phyloP scores from a whole-genome alignment of 2,888 invertebrate species.

The Oscheius sp. region DNA sequence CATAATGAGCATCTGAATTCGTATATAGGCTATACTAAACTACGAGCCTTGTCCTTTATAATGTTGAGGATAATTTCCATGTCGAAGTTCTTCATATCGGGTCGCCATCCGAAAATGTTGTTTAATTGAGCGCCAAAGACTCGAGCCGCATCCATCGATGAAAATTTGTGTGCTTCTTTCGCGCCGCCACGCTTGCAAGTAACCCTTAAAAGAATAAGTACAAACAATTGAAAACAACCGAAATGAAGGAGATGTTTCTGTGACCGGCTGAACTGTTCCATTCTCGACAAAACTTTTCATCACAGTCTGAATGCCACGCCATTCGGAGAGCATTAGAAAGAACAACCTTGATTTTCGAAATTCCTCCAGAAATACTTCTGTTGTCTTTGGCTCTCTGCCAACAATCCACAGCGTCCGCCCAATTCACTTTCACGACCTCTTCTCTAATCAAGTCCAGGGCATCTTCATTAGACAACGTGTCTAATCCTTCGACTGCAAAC shows the following conservation, averaged over 20 bases:
- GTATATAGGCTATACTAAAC: too few species aligned
- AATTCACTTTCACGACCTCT: constrained; percentile 39
- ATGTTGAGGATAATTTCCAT: constrained; percentile 78
- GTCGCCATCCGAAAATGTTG: constrained; percentile 78
- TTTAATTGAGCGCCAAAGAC: constrained; percentile 78
- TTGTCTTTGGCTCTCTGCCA: constrained; percentile 37
- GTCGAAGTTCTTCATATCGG: constrained; percentile 78
- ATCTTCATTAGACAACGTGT: constrained; percentile 26
- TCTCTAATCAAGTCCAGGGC: constrained; percentile 39
- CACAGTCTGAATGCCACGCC: background rate
- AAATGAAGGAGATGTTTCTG: constrained; percentile 43
- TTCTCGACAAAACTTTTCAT: constrained; percentile 20
- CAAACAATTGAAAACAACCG: constrained; percentile 23
- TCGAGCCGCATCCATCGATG: constrained; percentile 78
- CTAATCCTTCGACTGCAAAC: constrained; percentile 35
- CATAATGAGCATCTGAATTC: constrained; percentile 74
- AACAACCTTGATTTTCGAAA: constrained; percentile 15
- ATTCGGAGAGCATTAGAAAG: too few species aligned
- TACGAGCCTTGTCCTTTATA: constrained; percentile 56
- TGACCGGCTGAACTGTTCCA: constrained; percentile 6
- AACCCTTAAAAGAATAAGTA: constrained; percentile 73
- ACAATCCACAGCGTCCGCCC: constrained; percentile 43
- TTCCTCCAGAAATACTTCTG: constrained; percentile 36
- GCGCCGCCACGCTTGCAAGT: constrained; percentile 78
- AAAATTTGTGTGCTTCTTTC: constrained; percentile 76